These are phyloP conservation scores for Neoseiulus cucumeris DNA, from an alignment of 1,140 invertebrate species.

Conservation along the genomic window DNA sequence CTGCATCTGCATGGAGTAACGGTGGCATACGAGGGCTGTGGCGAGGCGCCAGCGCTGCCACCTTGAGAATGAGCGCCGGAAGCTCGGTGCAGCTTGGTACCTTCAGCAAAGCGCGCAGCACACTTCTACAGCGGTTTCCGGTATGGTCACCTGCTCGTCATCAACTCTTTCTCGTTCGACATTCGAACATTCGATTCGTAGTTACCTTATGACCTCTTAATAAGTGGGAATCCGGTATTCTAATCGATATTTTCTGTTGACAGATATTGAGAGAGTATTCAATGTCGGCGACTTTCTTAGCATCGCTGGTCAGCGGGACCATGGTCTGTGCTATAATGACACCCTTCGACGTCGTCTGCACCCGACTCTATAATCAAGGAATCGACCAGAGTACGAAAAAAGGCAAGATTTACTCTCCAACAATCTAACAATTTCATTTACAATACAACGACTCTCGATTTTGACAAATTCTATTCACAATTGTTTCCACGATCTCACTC, in stretches of 20 bases:
- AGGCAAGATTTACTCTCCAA: constrained; percentile 21
- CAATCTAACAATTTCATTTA: too few relatives aligned
- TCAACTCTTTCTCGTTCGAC: not conserved
- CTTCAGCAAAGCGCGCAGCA: constrained; percentile 33
- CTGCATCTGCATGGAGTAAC: constrained; percentile 43
- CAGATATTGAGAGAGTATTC: not conserved
- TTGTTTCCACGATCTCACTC: not conserved
- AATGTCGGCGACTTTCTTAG: not conserved
- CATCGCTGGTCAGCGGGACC: constrained; percentile 46
- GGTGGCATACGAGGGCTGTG: constrained; percentile 51
- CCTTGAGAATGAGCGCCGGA: constrained; percentile 56
- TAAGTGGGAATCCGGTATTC: not conserved
- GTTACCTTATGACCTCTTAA: not conserved
- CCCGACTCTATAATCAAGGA: constrained; percentile 72
- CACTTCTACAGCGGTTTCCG: not conserved
- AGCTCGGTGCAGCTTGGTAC: constrained; percentile 63
- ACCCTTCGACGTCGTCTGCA: constrained; percentile 73
- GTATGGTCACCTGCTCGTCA: not conserved
- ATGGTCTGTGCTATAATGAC: constrained; percentile 60
- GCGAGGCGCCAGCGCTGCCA: constrained; percentile 48
- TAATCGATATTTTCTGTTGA: not conserved
- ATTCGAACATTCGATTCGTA: too few relatives aligned
- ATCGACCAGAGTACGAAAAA: constrained; percentile 23
- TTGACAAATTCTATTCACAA: too few relatives aligned
- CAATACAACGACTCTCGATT: too few relatives aligned